Conservation (phyloP, 2,113 vertebrate genomes). For the Rhinoptilus africanus region DNA sequence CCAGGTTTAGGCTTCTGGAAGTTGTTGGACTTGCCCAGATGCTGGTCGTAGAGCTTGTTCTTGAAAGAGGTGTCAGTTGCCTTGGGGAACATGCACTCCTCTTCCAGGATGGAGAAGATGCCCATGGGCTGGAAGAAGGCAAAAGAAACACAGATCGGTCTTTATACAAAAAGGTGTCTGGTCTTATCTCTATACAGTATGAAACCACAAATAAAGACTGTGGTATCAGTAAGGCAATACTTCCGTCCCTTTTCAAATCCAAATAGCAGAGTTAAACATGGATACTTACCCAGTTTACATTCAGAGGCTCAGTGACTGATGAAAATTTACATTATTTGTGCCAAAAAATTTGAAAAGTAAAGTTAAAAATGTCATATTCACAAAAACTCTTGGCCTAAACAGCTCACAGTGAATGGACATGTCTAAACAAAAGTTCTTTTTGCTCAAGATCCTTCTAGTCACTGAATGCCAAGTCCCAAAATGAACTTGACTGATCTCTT, state of each 20-base stretch:
- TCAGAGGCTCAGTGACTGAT: neutral
- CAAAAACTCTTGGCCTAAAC: neutral
- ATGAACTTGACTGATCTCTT: neutral
- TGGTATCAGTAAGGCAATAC: neutral
- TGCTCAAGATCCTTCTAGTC: neutral
- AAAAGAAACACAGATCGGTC: neutral
- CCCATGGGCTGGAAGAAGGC: neutral
- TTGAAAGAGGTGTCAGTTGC: slow-evolving; percentile 81
- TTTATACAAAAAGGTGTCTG: neutral
- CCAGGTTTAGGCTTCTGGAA: slow-evolving; percentile 88
- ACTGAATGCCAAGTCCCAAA: neutral
- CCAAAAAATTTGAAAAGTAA: neutral
- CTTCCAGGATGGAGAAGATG: slow-evolving; percentile 72
- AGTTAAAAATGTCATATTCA: too few species aligned
- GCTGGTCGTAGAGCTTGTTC: slow-evolving; percentile 86
- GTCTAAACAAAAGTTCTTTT: neutral
- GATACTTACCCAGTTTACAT: neutral
- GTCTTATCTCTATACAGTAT: neutral
- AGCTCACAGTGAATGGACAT: neutral
- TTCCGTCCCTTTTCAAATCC: neutral
- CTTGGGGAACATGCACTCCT: slow-evolving; percentile 89
- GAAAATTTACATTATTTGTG: neutral
- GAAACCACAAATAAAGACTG: neutral
- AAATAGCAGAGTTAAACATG: neutral
- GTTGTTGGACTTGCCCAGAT: slow-evolving; percentile 81